These are phyloP conservation scores for Pseudanteris insignis DNA, from an alignment of 2,888 invertebrate genomes.

Conservation along the genomic window DNA sequence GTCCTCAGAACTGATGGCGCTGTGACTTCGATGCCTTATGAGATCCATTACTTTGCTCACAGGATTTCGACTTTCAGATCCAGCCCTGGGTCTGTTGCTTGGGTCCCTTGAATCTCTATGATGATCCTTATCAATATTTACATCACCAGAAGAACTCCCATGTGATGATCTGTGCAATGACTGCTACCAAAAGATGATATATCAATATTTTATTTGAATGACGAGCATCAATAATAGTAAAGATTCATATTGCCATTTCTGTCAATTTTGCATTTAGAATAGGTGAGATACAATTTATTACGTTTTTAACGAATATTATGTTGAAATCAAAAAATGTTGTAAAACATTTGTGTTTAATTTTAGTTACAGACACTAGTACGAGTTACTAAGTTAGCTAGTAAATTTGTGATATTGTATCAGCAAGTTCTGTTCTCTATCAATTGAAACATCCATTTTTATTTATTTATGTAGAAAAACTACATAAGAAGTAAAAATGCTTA, in stretches of 20 bases:
- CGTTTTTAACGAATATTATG: no score
- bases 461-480: no score
- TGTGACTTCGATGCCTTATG: slow-evolving; percentile 81
- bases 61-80: slow-evolving; percentile 75
- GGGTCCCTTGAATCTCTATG: slow-evolving; percentile 50
- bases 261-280: no score
- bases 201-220: slow-evolving; percentile 16
- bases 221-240: no score
- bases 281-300: no score
- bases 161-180: slow-evolving; percentile 59
- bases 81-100: slow-evolving; percentile 56
- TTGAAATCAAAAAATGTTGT: background rate
- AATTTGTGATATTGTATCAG: no score
- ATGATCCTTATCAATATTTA: slow-evolving; percentile 55
- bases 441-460: no score
- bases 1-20: slow-evolving; percentile 75
- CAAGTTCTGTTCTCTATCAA: no score
- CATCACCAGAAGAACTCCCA: slow-evolving; percentile 59
- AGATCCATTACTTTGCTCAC: slow-evolving; percentile 94
- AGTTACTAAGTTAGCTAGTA: no score
- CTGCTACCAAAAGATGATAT: slow-evolving; percentile 48
- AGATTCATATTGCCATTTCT: no score
- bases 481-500: no score
- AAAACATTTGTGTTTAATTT: background rate
- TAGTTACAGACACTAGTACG: no score